Base-by-base conservation (phyloP, 1,140 invertebrate species). In the Drosophila neocordata region DNA sequence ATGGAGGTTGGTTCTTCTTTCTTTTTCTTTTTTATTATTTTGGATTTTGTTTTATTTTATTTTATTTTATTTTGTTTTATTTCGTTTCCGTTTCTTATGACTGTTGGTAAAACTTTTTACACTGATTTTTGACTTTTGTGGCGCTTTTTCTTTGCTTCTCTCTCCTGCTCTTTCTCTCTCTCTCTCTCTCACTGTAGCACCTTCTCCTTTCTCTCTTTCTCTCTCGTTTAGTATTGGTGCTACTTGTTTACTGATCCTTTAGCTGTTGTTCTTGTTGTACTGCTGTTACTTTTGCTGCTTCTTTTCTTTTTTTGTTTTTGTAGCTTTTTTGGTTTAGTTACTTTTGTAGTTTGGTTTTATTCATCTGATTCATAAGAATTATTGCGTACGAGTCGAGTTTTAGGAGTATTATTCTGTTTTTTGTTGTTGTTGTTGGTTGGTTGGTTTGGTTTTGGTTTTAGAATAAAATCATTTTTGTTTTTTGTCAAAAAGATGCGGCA, bases 401-500 rank as follows among this genome's bases (percentile, higher is more conserved):
- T 48, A 48, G 41, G 41, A 48, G 41, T 48, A 48, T 48, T 48
- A n/a, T n/a, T 48, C 20, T 20, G 13, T 20, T 48, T 48, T 48
- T 48, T 55, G 9, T 61, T 41, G 51, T 73, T 64, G 20, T 65
- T 60, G 65, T 48, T 51, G 5, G 20, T 56, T 48, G 13, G 15
- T 81, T 68, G 55, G 41, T 55, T 67, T 31, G 27, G n/a, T n/a
- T 31, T 31, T 31, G 27, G 27, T 31, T 64, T 77, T 61, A 73
- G 70, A 78, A 57, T 78, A 81, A 87, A 87, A 87, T 87, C 82
- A 85, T 80, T 80, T 24, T 24, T 24, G 2, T 24, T 24, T 35
- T 74, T 79, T 67, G 66, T 85, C 81, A 76, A 85, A 85, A 85
- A 85, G 69, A 81, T 87, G 79, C 83, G 82, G 82, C 82, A 87